These are phyloP conservation scores for Parasteatoda lunata DNA, from an alignment of 2,888 invertebrate genomes.

Conservation along the genomic window DNA sequence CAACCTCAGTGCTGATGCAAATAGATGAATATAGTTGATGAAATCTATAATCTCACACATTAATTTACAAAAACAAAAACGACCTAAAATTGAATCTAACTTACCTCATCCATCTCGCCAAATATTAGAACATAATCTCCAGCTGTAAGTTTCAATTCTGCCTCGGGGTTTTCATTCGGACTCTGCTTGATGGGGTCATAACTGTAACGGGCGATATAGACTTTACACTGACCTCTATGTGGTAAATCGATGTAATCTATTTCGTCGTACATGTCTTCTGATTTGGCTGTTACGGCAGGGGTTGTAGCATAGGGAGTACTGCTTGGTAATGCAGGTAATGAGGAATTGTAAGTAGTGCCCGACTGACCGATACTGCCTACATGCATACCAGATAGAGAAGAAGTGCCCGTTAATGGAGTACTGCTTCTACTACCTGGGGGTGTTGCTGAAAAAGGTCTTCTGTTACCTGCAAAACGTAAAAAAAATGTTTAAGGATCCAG, in stretches of 20 bases:
- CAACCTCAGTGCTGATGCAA: no score
- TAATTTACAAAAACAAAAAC: no score
- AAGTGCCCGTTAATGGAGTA: slow-evolving; percentile 53
- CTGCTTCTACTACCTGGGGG: slow-evolving; percentile 56
- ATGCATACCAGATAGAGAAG: slow-evolving; percentile 43
- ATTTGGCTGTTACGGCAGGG: slow-evolving; percentile 6
- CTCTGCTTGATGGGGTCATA: slow-evolving; percentile 83
- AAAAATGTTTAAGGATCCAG: no score
- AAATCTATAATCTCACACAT: no score
- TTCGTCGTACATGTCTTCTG: slow-evolving; percentile 51
- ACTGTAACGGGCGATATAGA: slow-evolving; percentile 86
- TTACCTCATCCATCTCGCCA: slow-evolving; percentile 80
- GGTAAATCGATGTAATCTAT: slow-evolving; percentile 85
- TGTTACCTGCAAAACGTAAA: slow-evolving; percentile 25
- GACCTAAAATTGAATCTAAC: slow-evolving; percentile 7
- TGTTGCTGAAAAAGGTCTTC: slow-evolving; percentile 55
- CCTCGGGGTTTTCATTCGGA: slow-evolving; percentile 92
- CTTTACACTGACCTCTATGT: slow-evolving; percentile 92
- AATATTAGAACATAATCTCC: slow-evolving; percentile 97
- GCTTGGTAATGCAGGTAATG: slow-evolving; percentile 43
- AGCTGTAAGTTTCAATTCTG: slow-evolving; percentile 91
- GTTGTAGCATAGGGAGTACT: slow-evolving; percentile 45
- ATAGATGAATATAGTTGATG: no score
- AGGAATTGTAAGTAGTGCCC: slow-evolving; percentile 36
- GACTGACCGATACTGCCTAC: neutral